Percentiles rank a stretch among this genome's conserved stretches.
phyloP scores from a whole-genome alignment of 37 sponge, comb jelly and placozoan genomes.

The Spongia lamella region DNA sequence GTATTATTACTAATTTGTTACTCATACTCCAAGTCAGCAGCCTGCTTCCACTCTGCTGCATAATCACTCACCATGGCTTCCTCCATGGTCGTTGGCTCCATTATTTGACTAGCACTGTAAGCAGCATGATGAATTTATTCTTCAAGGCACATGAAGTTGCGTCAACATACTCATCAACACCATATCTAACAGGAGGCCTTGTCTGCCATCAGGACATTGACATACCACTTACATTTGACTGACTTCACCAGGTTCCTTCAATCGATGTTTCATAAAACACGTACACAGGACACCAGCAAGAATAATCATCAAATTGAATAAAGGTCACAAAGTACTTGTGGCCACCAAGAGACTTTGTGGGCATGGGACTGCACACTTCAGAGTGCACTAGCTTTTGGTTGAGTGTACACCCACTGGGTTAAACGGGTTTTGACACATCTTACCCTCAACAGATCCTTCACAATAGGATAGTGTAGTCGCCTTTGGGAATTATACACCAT shows the following conservation, averaged over 20 bases:
- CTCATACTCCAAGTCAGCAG: slow-evolving; percentile 14
- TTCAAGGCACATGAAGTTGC: neutral
- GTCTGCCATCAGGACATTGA: slow-evolving; percentile 16
- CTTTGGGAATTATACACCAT: slow-evolving; percentile 23
- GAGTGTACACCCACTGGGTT: slow-evolving; percentile 43
- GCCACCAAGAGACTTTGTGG: slow-evolving; percentile 54
- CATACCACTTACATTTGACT: too few species aligned
- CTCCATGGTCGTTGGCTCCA: neutral
- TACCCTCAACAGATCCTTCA: slow-evolving; percentile 49
- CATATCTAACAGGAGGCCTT: slow-evolving; percentile 29
- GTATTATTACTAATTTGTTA: slow-evolving; percentile 14
- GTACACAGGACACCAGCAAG: slow-evolving; percentile 47
- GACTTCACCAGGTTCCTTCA: too few species aligned
- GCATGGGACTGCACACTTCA: slow-evolving; percentile 61
- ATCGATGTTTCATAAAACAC: too few species aligned
- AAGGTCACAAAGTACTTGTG: slow-evolving; percentile 64
- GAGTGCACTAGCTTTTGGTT: slow-evolving; percentile 39
- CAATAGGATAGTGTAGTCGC: slow-evolving; percentile 24
- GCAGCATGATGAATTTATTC: too few species aligned
- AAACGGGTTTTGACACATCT: slow-evolving; percentile 32
- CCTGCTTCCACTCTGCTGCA: slow-evolving; percentile 4
- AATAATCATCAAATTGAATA: slow-evolving; percentile 66
- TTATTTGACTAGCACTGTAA: neutral
- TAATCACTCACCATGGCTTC: neutral
- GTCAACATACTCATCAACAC: slow-evolving; percentile 52